phyloP scores from a whole-genome alignment of 92 coral and sea anemone genomes.

The Epizoanthus fatuus region DNA sequence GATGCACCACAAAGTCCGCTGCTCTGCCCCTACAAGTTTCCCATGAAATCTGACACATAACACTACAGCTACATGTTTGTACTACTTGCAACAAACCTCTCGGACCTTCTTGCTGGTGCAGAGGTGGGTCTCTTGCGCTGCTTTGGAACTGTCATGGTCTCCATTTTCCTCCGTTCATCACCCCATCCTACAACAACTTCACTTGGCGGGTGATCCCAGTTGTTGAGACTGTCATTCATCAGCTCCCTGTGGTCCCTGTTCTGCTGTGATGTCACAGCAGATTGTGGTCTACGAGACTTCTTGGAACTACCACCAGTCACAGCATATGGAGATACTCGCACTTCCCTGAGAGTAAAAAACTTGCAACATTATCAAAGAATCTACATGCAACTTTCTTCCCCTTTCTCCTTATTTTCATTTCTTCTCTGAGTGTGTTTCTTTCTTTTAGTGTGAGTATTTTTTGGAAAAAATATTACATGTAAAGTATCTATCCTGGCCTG shows the following conservation, averaged over 20 bases:
- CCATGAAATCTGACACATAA: no score
- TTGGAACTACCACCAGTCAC: conserved; percentile 49
- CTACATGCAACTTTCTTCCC: no score
- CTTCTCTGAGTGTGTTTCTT: no score
- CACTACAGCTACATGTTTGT: no score
- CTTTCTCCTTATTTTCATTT: no score
- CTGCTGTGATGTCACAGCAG: conserved; percentile 69
- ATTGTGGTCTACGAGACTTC: conserved; percentile 73
- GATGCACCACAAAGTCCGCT: no score
- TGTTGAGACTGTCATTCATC: neutral
- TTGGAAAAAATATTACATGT: no score
- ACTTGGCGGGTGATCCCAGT: conserved; percentile 2
- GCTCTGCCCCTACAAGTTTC: no score
- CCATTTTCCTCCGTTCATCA: conserved; percentile 16
- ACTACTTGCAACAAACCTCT: conserved; percentile 55
- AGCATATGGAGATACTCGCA: conserved; percentile 82
- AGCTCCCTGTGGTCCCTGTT: conserved; percentile 40
- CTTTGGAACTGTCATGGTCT: conserved; percentile 31
- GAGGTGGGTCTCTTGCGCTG: conserved; percentile 75
- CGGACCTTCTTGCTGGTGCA: conserved; percentile 82
- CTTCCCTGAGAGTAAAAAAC: conserved; percentile 58
- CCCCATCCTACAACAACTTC: conserved; percentile 70
- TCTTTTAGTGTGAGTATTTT: no score
- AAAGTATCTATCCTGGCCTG: no score
- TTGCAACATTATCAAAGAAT: neutral